Evolutionary conservation across 2,113 vertebrate species (phyloP).

Genomic region (Ovis aries): DNA sequence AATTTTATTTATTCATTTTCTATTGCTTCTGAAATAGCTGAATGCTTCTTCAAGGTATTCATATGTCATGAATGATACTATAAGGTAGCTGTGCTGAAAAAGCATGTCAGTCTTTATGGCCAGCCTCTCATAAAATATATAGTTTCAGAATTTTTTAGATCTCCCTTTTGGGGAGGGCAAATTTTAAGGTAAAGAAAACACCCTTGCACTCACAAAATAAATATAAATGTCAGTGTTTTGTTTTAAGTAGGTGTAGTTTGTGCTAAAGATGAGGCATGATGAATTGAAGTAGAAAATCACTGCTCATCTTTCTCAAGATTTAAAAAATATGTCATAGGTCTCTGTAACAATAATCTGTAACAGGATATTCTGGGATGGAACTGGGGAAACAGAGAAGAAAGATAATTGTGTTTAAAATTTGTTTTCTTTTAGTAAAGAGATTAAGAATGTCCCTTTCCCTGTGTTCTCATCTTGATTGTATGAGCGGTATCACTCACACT

Average conservation of each 20-base stretch:
- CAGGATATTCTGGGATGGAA: not conserved
- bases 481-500: not conserved
- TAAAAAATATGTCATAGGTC: not conserved
- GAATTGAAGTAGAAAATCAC: not conserved
- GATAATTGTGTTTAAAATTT: not conserved
- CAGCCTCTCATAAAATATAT: slow-evolving; percentile 46
- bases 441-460: not conserved
- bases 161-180: not conserved
- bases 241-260: not conserved
- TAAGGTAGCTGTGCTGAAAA: slow-evolving; percentile 61
- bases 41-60: not conserved
- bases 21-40: slow-evolving; percentile 32
- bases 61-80: slow-evolving; percentile 51
- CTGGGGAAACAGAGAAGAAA: not conserved
- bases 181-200: not conserved
- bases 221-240: not conserved
- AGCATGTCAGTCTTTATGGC: slow-evolving; percentile 56
- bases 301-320: not conserved
- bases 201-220: not conserved
- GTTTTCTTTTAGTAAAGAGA: not conserved
- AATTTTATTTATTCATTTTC: not conserved
- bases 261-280: not conserved
- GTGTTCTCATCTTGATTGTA: not conserved
- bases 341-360: not conserved
- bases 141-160: slow-evolving; percentile 59